Percentiles rank a stretch among this genome's conserved stretches.
Evolutionary conservation across 2,797 vertebrate species (phyloP).

Genomic region (Acrossocheilus fasciatus): DNA sequence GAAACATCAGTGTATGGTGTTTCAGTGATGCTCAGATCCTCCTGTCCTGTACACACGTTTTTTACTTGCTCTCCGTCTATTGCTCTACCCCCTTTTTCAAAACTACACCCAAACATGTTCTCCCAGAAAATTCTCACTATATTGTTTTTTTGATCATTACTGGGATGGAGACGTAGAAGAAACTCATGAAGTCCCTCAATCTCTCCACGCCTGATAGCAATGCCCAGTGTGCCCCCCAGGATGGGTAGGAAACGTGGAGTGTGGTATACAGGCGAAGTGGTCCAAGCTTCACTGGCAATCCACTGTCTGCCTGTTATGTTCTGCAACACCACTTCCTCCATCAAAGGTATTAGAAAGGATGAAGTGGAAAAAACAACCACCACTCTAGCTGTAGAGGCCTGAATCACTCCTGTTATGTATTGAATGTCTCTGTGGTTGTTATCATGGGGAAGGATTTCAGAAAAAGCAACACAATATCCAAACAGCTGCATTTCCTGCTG

Average conservation of each 20-base stretch:
- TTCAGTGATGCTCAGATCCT: conserved; percentile 58
- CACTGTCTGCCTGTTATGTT: conserved; percentile 61
- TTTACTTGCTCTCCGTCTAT: neutral
- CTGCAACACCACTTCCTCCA: neutral
- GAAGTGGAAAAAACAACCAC: neutral
- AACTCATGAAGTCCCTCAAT: neutral
- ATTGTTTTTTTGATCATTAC: neutral
- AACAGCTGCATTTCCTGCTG: conserved; percentile 50
- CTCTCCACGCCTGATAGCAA: neutral
- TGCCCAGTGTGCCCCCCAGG: neutral
- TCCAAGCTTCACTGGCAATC: conserved; percentile 65
- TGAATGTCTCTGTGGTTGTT: neutral
- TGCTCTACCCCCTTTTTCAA: neutral
- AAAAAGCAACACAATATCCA: conserved; percentile 56
- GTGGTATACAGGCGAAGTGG: neutral
- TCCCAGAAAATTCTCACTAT: neutral
- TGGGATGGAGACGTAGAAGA: neutral
- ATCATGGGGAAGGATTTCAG: neutral
- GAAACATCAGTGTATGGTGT: conserved; percentile 68
- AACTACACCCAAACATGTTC: neutral
- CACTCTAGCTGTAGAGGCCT: neutral
- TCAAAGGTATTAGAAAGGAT: neutral
- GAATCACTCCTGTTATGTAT: neutral
- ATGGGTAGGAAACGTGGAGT: neutral
- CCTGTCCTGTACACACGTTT: conserved; percentile 61